Evolutionary conservation across 2,888 invertebrate species (phyloP), one percentile per base, ranked within the genome.

Genomic region (Apodemia mormo): DNA sequence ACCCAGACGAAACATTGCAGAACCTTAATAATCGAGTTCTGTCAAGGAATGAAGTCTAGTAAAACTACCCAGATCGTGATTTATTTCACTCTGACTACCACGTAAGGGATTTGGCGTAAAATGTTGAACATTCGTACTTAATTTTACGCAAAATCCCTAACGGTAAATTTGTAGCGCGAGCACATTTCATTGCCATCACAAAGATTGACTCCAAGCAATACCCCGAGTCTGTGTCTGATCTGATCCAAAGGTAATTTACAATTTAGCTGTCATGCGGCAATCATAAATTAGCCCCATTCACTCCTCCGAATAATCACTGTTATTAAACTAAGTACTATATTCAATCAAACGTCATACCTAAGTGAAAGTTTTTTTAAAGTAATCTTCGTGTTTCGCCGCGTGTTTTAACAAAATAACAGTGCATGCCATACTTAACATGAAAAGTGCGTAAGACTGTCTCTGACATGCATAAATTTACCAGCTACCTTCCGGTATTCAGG

Each of bases 271-370:
- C 61, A 37, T 1, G 33, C 61, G 61, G 33, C 61, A 33, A 61
- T 61, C 61, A 37, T 37, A 37, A 37, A 61, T 61, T 61, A 61
- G 37, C 61, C 61, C 7, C 33, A 37, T 61, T 64, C 64, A 64
- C 37, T 37, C 64, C 14, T n/a, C 37, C 4, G n/a, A 7, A 64
- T 37, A 64, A 64, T 64, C 14, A 37, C 61, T 33, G 33, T 64
- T 64, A 64, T 64, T 64, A 64, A n/a, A 37, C 61, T 37, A 64
- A 64, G 61, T 64, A 64, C 61, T 33, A 37, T 64, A 33, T 64
- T 64, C 37, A 64, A 64, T 64, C 33, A 61, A 37, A 33, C 33
- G 29, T 61, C 8, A 22, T 22, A 54, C 6, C 52, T 54, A n/a
- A 37, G 61, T 64, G 37, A 64, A 64, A 64, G 61, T 61, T 64